Base-by-base conservation (phyloP, 2,888 invertebrate genomes). In the Dromius quadrimaculatus region DNA sequence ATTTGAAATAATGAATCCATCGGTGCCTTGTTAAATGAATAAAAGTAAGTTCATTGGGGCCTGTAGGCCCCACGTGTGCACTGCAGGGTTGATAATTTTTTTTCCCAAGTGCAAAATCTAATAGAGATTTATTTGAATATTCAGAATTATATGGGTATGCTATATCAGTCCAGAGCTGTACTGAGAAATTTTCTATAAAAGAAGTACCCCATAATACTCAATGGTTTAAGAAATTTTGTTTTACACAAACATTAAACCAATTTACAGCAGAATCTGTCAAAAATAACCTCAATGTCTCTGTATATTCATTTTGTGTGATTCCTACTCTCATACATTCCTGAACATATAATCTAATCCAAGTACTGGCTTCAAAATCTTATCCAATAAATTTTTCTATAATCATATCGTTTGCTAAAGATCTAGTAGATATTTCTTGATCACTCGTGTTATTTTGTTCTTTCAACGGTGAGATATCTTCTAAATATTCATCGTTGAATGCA, bases 401-500 rank as follows among this genome's bases (percentile, higher is more conserved):
- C 8, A 28, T 65, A 28, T 72, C 65, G 19, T 70, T 64, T 2
- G 19, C 47, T 22, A 63, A 15, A 13, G 63, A 32, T 6, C 43
- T 13, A 43, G 43, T 61, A 43, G 61, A 23, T 69, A 61, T 28
- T 36, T 13, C 38, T 43, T 20, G 8, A 47, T 20, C 43, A 36
- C n/a, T 23, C 62, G 68, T 22, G 20, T 54, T 32, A 32, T n/a
- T 54, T 23, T 17, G 20, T 6, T 8, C 68, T 64, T 72, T 32
- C 8, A 8, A 5, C 3, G 28, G 28, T 28, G 28, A 28, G 4
- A 28, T 8, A 3, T 28, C 28, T 28, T 75, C 74, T 43, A 74
- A 71, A 61, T 75, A 75, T 2, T 65, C 54, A 6, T 73, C 74
- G n/a, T 73, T 57, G 65, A 74, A 74, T 20, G 68, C 70, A 28